Percentiles rank a stretch among this genome's conserved stretches.
phyloP scores from a whole-genome alignment of 2,113 vertebrate genomes.

The Chrysochloris asiatica region DNA sequence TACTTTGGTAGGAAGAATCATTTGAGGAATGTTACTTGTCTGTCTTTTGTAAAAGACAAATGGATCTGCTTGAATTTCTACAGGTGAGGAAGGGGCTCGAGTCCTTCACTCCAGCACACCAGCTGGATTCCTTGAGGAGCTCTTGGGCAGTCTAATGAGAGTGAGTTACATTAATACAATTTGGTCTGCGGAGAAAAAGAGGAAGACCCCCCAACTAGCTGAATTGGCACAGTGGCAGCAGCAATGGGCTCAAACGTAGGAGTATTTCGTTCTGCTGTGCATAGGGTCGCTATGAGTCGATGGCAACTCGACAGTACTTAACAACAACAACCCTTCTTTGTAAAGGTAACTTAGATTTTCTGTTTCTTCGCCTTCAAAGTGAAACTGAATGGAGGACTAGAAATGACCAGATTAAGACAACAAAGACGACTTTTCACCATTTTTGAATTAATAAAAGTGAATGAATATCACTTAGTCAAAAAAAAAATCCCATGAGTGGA shows the following conservation, averaged over 20 bases:
- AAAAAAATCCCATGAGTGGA: not conserved
- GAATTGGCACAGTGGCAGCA: too few relatives aligned
- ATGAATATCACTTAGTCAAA: not conserved
- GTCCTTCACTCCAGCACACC: not conserved
- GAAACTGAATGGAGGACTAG: not conserved
- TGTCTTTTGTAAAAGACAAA: slow-evolving; percentile 54
- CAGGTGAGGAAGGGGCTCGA: not conserved
- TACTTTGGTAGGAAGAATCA: slow-evolving; percentile 43
- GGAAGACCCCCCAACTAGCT: too few relatives aligned
- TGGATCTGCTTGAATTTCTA: slow-evolving; percentile 21
- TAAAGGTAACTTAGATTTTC: slow-evolving; percentile 43
- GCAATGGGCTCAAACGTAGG: too few relatives aligned
- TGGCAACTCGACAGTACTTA: too few relatives aligned
- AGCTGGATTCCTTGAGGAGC: slow-evolving; percentile 47
- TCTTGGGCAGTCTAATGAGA: slow-evolving; percentile 45
- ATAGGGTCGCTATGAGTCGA: too few relatives aligned
- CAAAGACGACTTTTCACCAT: not conserved
- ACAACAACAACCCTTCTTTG: too few relatives aligned
- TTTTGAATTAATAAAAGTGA: slow-evolving; percentile 35
- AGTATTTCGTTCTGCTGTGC: too few relatives aligned
- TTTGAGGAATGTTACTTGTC: slow-evolving; percentile 42
- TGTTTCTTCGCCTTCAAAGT: not conserved
- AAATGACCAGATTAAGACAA: not conserved
- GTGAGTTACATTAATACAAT: slow-evolving; percentile 50
- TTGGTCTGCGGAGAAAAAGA: slow-evolving; percentile 28